Evolutionary conservation across 2,888 invertebrate genomes (phyloP), one percentile per base, ranked within the genome.

Genomic region (Nemotelus nigrinus): DNA sequence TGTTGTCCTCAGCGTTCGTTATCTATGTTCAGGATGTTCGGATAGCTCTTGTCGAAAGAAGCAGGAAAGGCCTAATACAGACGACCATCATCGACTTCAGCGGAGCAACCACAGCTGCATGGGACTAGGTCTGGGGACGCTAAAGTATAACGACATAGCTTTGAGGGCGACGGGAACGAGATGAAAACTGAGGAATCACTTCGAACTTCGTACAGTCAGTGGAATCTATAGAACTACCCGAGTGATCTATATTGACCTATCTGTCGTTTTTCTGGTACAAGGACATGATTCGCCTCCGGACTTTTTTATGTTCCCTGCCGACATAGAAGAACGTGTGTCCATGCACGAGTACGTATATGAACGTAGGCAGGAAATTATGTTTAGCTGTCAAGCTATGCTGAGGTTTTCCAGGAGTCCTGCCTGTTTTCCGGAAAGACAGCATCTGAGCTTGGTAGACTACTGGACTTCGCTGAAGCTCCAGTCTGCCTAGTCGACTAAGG

Each of bases 331-430:
- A 53, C 43, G 70, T 43, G 25, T 25, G 25, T 25, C 25, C 25
- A 25, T 25, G 25, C 25, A 25, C 25, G 25, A 25, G 25, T 25
- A 25, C 25, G 25, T 25, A 25, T 25, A 39, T 53, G 70, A 44
- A 65, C 25, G 65, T 41, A 70, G 70, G 70, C 70, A 70, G 70
- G 70, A 70, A 70, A 70, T 70, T 55, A 70, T 70, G 70, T 70
- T 47, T 70, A 55, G 55, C 70, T 70, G 70, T 70, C 70, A 70
- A 55, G 43, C 55, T 55, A 53, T 70, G 8, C 55, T 70, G 47
- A 55, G 39, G 53, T 70, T 55, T 55, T 55, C 53, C 43, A 41
- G n/a, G 43, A 41, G 6, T 43, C 43, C 43, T 43, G 41, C 63
- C 25, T 25, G 25, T 25, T 25, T 25, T 25, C 25, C 25, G 25